A percentile compares a stretch with the other conserved stretches of the same genome.
Evolutionary conservation across 2,113 vertebrate genomes (phyloP).

Genomic region (Jaculus jaculus): DNA sequence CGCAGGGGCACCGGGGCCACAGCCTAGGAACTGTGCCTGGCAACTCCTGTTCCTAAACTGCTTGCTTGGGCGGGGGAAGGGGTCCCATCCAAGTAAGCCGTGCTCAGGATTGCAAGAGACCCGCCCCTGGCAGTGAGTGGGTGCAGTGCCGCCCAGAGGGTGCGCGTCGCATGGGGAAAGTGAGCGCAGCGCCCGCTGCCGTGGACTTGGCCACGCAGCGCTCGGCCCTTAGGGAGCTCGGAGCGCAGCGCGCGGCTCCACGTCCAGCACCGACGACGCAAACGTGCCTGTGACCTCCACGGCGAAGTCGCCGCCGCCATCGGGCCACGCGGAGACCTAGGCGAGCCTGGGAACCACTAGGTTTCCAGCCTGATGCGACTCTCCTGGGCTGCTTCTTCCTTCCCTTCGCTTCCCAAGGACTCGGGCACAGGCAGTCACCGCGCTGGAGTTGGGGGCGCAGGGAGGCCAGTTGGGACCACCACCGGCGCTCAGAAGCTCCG

Average conservation of each 20-base stretch:
- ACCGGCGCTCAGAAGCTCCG: not conserved
- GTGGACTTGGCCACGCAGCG: not conserved
- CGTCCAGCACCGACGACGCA: not conserved
- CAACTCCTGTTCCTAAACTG: no score
- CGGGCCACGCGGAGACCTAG: not conserved
- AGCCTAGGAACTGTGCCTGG: no score
- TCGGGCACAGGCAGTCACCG: not conserved
- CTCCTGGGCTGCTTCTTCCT: not conserved
- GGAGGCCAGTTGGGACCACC: slow-evolving; percentile 51
- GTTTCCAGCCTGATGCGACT: not conserved
- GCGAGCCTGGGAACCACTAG: not conserved
- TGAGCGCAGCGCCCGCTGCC: not conserved
- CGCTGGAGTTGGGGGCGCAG: not conserved
- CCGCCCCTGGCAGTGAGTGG: not conserved
- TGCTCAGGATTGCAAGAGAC: not conserved
- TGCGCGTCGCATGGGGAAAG: not conserved
- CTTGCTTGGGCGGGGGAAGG: not conserved
- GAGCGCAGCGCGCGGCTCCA: not conserved
- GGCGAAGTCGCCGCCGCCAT: not conserved
- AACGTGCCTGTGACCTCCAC: slow-evolving; percentile 25
- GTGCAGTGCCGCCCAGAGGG: not conserved
- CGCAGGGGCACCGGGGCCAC: not conserved
- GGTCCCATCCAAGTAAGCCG: not conserved
- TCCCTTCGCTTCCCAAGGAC: not conserved
- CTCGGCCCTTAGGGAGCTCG: not conserved